Percentiles rank a stretch among this genome's conserved stretches.
Conservation (phyloP, 1,140 invertebrate genomes). For the Protaetia brevitarsis region DNA sequence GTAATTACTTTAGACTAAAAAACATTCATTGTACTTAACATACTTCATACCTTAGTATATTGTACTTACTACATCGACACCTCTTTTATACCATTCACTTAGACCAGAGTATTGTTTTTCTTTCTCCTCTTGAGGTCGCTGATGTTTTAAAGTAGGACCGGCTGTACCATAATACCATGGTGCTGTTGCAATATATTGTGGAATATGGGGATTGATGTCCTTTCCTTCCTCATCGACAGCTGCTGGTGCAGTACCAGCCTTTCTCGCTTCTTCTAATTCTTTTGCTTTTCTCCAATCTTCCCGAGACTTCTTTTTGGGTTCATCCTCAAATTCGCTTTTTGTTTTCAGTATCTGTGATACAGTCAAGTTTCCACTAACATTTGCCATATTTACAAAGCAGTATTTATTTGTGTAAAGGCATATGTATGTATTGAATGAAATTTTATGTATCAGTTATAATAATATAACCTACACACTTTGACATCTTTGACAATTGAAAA, state of each 20-base stretch:
- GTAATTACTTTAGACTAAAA: conserved; percentile 64
- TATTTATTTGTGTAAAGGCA: no score
- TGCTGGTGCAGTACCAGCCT: conserved; percentile 97
- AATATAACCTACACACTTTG: no score
- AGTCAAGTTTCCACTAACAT: conserved; percentile 51
- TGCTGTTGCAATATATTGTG: conserved; percentile 97
- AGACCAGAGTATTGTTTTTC: conserved; percentile 67
- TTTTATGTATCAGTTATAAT: no score
- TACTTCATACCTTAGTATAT: conserved; percentile 20
- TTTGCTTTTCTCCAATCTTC: conserved; percentile 95
- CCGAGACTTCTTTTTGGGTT: conserved; percentile 84
- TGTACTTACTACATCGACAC: conserved; percentile 65
- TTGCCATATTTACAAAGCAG: conserved; percentile 53
- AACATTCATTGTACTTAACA: conserved; percentile 22
- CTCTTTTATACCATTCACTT: conserved; percentile 83
- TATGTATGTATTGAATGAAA: no score
- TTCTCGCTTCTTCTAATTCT: conserved; percentile 96
- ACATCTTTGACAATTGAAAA: no score
- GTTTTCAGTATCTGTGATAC: conserved; percentile 65
- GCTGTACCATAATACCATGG: conserved; percentile 97
- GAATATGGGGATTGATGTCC: conserved; percentile 99
- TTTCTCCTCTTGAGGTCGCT: conserved; percentile 88
- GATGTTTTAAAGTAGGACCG: conserved; percentile 97
- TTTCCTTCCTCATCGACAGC: conserved; percentile 96
- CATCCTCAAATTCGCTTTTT: conserved; percentile 65